Base-by-base conservation (phyloP, 1,140 invertebrate species). In the Kradibia gibbosae region DNA sequence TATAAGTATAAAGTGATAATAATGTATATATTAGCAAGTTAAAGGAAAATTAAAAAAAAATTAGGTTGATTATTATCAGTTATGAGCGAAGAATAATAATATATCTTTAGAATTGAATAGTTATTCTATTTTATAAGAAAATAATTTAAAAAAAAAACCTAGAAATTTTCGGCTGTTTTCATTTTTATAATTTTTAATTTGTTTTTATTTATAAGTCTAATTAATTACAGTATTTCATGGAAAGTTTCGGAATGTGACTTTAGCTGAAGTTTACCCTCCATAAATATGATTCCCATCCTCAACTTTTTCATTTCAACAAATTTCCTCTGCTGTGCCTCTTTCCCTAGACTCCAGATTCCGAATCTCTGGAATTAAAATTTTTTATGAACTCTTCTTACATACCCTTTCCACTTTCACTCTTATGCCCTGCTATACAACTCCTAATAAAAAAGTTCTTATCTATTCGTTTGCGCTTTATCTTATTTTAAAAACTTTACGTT, bases 401-500 rank as follows among this genome's bases (percentile, higher is more conserved):
- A 36, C 45, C 17, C 15, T 22, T 74, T 55, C 7, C 45, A 74
- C 25, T 55, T 74, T 55, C 50, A 48, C 25, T 48, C 25, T 39
- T 25, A 39, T 36, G 13, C 50, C 31, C 28, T 74, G 31, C 36
- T 74, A 55, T 57, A 74, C 72, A 48, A 31, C 50, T n/a, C 31
- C 72, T 70, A 75, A 77, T 57, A 82, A 82, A 77, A 77, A 72
- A 77, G 74, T 72, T 77, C 65, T 55, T 60, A 60, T 55, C 80
- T 70, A 74, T 76, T 81, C 73, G 78, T 72, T 82, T 72, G 45
- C 73, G 20, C 53, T 77, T 50, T 77, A 82, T 78, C 80, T 82
- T 77, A 78, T 82, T 82, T 82, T 39, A 72, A 77, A 82, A 82
- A 82, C 65, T 82, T 82, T 62, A 50, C 80, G 75, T 82, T 82